These are phyloP conservation scores for Enhydra lutris DNA, from an alignment of 2,113 vertebrate species.

Conservation along the genomic window DNA sequence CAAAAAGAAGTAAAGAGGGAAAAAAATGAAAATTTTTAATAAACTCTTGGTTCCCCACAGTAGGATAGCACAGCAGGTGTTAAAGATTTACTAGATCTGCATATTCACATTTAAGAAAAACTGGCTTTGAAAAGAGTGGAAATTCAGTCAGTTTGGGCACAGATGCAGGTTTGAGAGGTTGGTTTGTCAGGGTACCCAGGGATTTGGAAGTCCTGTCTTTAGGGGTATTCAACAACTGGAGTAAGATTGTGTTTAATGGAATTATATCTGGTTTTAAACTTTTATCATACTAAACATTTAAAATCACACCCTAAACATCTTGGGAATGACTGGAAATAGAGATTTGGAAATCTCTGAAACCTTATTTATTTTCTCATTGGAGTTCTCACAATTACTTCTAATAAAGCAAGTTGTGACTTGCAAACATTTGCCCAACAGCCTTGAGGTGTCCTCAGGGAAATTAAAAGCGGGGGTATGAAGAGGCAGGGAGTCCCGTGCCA, in stretches of 20 bases:
- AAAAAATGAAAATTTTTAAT: conserved; percentile 21
- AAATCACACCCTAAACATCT: conserved; percentile 57
- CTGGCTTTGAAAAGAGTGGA: not conserved
- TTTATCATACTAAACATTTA: conserved; percentile 43
- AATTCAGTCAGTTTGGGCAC: not conserved
- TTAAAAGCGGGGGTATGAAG: conserved; percentile 65
- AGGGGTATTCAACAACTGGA: conserved; percentile 19
- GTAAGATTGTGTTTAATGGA: not conserved
- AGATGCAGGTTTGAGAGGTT: conserved; percentile 33
- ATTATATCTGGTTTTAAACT: conserved; percentile 61
- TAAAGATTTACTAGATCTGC: conserved; percentile 27
- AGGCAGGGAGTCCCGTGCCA: conserved; percentile 28
- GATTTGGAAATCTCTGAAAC: conserved; percentile 54
- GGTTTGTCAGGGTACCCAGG: not conserved
- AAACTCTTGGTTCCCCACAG: not conserved
- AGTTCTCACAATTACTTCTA: conserved; percentile 63
- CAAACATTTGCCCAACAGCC: conserved; percentile 61
- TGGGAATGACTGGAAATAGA: conserved; percentile 59
- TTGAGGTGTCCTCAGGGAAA: conserved; percentile 64
- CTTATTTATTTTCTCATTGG: conserved; percentile 51
- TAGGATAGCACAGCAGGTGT: conserved; percentile 7
- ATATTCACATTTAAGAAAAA: conserved; percentile 43
- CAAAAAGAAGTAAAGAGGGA: not conserved
- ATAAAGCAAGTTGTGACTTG: conserved; percentile 69
- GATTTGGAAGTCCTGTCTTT: not conserved